Conservation (phyloP, 2,113 vertebrate species). For the Lethenteron reissneri region DNA sequence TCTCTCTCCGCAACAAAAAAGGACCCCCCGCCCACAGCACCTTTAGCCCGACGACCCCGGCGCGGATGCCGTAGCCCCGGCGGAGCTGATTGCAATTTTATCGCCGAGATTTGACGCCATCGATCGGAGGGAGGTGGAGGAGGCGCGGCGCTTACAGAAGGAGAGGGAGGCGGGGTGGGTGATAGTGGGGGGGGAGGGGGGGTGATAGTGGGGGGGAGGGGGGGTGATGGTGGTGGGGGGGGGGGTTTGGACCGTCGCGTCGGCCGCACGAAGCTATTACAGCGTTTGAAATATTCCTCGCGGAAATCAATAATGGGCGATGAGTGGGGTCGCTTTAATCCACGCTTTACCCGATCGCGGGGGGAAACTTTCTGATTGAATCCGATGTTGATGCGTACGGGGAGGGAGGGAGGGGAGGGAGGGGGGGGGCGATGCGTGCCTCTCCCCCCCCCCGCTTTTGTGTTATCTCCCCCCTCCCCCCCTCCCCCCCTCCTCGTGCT, state of each 20-base stretch:
- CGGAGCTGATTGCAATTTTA: constrained; percentile 2
- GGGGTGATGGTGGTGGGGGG: too few species aligned
- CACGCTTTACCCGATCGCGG: neutral
- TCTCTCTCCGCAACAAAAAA: too few species aligned
- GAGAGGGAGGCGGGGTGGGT: neutral
- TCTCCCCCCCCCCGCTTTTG: too few species aligned
- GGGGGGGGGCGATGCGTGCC: neutral
- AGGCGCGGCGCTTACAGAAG: constrained; percentile 1
- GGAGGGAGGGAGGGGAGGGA: neutral
- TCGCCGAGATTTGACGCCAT: neutral
- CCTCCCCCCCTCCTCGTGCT: too few species aligned
- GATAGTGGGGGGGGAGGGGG: too few species aligned
- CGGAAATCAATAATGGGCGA: neutral
- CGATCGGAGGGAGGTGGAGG: constrained; percentile 2
- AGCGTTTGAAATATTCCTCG: constrained; percentile 4
- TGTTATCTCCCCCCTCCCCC: too few species aligned
- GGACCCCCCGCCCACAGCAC: too few species aligned
- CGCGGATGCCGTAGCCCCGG: neutral
- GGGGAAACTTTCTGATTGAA: neutral
- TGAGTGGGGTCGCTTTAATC: neutral
- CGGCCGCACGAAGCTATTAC: constrained; percentile 1
- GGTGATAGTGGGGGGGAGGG: too few species aligned
- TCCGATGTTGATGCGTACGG: neutral
- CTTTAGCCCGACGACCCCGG: too few species aligned
- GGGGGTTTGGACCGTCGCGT: neutral